phyloP scores from a whole-genome alignment of 2,113 vertebrate genomes.

The Uropsilus gracilis region DNA sequence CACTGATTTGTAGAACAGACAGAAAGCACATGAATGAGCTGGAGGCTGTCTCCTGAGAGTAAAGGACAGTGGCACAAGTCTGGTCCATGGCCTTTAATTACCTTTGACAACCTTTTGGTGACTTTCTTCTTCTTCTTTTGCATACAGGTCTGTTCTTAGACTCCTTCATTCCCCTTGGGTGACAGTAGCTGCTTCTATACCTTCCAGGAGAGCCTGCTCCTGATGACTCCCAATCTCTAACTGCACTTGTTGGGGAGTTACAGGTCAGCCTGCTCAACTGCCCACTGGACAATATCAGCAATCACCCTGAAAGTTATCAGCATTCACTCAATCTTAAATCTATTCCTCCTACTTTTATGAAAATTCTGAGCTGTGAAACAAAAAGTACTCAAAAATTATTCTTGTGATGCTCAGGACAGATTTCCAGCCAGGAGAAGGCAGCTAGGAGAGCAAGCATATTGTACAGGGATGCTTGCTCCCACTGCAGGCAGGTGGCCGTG shows the following conservation, averaged over 20 bases:
- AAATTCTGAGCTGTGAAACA: constrained; percentile 7
- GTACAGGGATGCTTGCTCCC: background rate
- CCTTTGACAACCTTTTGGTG: background rate
- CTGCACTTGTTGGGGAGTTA: background rate
- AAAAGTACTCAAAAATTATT: background rate
- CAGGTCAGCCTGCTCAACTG: background rate
- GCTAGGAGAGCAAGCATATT: background rate
- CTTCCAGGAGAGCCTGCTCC: background rate
- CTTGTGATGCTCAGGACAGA: background rate
- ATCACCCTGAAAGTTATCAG: background rate
- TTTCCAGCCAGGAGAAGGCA: background rate
- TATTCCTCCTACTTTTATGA: background rate
- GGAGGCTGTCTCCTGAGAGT: background rate
- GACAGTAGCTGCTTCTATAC: background rate
- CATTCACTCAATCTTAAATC: background rate
- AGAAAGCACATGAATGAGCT: background rate
- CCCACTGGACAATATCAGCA: background rate
- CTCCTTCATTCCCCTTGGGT: background rate
- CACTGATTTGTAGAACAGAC: background rate
- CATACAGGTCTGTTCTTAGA: background rate
- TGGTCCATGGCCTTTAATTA: background rate
- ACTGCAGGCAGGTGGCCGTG: background rate
- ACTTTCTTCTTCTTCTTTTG: background rate
- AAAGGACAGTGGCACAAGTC: background rate
- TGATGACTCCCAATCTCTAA: background rate